Evolutionary conservation across 2,113 vertebrate species (phyloP).

Genomic region (Microcebus lehilahytsara): DNA sequence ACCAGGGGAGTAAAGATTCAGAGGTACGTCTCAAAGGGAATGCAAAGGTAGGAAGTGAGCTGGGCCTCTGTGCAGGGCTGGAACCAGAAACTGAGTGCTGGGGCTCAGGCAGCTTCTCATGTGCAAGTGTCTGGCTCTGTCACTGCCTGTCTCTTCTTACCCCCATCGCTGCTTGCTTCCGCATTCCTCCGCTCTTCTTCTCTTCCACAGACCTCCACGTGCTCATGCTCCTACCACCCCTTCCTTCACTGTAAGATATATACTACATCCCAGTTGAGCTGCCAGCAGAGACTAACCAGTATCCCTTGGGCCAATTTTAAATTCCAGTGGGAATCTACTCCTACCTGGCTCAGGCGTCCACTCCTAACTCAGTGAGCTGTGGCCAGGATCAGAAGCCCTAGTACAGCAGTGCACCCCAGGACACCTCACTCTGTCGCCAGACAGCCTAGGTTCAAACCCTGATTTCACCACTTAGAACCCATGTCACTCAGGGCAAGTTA

Average conservation of each 20-base stretch:
- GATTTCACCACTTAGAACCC: background rate
- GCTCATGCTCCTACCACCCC: background rate
- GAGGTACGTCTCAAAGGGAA: background rate
- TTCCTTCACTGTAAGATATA: background rate
- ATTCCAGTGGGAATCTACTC: background rate
- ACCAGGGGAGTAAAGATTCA: background rate
- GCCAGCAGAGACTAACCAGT: background rate
- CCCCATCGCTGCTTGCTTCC: background rate
- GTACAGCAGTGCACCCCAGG: background rate
- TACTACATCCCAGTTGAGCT: background rate
- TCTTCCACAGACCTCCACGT: background rate
- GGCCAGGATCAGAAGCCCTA: background rate
- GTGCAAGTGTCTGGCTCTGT: background rate
- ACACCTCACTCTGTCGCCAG: background rate
- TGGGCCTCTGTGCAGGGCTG: no score
- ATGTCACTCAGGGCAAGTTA: background rate
- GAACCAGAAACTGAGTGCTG: background rate
- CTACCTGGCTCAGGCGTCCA: background rate
- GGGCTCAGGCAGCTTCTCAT: accelerated
- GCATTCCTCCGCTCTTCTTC: background rate
- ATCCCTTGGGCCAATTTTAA: background rate
- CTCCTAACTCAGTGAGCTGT: background rate
- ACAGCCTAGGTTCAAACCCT: background rate
- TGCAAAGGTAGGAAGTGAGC: background rate
- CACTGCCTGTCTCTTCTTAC: background rate